A percentile compares a stretch with the other conserved stretches of the same genome.
Conservation (phyloP, 53 echinoderm and acorn worm genomes). For the Mesocentrotus franciscanus region DNA sequence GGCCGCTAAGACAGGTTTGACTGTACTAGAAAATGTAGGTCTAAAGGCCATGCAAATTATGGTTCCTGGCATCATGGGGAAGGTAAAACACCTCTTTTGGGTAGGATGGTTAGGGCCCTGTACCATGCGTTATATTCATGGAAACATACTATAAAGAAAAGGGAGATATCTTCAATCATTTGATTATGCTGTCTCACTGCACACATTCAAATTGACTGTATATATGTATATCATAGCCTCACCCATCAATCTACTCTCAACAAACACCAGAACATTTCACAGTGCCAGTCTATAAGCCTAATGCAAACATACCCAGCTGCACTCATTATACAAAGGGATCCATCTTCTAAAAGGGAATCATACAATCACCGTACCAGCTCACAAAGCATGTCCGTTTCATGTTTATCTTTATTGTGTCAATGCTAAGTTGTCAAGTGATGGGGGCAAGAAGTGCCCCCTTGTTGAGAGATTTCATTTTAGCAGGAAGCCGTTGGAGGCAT, state of each 20-base stretch:
- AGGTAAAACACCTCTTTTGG: no score
- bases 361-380: neutral
- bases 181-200: neutral
- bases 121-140: no score
- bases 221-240: neutral
- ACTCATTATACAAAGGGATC: neutral
- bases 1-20: no score
- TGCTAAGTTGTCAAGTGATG: slow-evolving; percentile 22
- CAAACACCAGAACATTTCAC: neutral
- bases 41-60: no score
- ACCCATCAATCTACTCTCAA: neutral
- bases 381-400: neutral
- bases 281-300: neutral
- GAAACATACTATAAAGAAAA: neutral
- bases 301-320: slow-evolving; percentile 32
- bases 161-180: neutral
- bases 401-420: slow-evolving; percentile 35
- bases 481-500: neutral
- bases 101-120: no score
- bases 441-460: neutral
- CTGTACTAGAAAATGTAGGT: no score
- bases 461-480: slow-evolving; percentile 3
- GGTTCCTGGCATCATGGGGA: no score
- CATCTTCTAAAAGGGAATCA: slow-evolving; percentile 25
- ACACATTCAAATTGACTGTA: neutral